Evolutionary conservation across 2,797 vertebrate genomes (phyloP).

Genomic region (Coluber constrictor): DNA sequence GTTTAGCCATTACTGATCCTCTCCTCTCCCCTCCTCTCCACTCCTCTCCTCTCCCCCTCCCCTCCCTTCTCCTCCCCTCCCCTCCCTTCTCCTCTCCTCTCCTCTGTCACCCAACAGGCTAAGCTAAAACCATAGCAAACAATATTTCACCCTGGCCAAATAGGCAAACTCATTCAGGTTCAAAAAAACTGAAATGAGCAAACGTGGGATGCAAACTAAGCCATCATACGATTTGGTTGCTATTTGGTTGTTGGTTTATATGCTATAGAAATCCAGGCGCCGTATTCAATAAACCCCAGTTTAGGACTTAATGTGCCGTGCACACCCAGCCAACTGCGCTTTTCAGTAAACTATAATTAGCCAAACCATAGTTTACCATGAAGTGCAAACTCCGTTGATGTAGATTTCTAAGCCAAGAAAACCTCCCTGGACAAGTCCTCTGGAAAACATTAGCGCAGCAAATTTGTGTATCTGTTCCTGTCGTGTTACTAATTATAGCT

Average conservation of each 20-base stretch:
- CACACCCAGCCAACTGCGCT: neutral
- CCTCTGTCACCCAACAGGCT: neutral
- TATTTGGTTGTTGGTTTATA: neutral
- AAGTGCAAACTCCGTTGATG: neutral
- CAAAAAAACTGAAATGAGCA: neutral
- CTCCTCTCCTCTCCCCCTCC: rapidly evolving
- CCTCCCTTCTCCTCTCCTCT: too few species aligned
- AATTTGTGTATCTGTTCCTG: neutral
- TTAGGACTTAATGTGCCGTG: neutral
- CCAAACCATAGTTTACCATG: neutral
- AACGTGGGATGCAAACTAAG: neutral
- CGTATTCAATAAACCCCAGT: neutral
- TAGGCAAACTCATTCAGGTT: neutral
- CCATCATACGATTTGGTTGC: neutral
- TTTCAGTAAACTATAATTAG: neutral
- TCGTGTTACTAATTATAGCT: slow-evolving; percentile 23
- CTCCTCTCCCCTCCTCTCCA: too few species aligned
- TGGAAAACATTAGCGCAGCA: slow-evolving; percentile 22
- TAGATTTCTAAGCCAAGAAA: neutral
- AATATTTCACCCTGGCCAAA: neutral
- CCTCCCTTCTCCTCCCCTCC: too few species aligned
- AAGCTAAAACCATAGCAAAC: neutral
- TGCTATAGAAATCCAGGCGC: neutral
- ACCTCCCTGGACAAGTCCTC: neutral
- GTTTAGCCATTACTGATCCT: neutral